Base-by-base conservation (phyloP, 2,888 invertebrate species). In the Trissolcus brochymenae region DNA sequence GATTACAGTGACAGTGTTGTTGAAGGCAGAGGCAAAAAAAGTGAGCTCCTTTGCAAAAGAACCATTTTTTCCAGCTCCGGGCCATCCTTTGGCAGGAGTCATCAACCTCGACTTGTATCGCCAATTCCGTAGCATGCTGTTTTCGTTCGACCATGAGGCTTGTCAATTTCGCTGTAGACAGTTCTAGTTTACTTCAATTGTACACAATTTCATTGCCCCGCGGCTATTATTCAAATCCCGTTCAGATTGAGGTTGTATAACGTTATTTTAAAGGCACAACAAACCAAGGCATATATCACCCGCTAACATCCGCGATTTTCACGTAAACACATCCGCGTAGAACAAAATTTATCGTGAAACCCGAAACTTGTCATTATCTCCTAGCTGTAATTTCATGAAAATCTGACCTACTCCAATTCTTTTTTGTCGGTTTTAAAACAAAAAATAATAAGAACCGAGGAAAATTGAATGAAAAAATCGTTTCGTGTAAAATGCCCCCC, bases 21-120 rank as follows among this genome's bases (percentile, higher is more conserved):
- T 82, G 94, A 94, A 87, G 92, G 93, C 77, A 93, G 95, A 87
- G 94, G 95, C 82, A 92, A 91, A 84, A 95, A 95, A 90, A 95
- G 95, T 91, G 93, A 95, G 90, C 87, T 83, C 7, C 16, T 16
- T n/a, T 35, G 11, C 57, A 41, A 43, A 61, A 41, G 53, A 53
- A 53, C 19, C 54, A 43, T 13, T 25, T 25, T 25, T 25, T 25
- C 4, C 4, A 0, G 3, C 6, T 3, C 25, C 25, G 4, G 25
- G 25, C 6, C 25, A 25, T 25, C 25, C 3, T 25, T 25, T 2
- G 3, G 9, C 29, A 1, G 29, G 29, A 35, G 35, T 35, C 35
- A 35, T 35, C 35, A 35, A 35, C 35, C 35, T 2, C 35, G 35
- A 9, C 35, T 25, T 25, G 25, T 21, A 21, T 21, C 21, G 4